These are phyloP conservation scores for Pelobates cultripes DNA, from an alignment of 2,797 vertebrate genomes.

Conservation along the genomic window DNA sequence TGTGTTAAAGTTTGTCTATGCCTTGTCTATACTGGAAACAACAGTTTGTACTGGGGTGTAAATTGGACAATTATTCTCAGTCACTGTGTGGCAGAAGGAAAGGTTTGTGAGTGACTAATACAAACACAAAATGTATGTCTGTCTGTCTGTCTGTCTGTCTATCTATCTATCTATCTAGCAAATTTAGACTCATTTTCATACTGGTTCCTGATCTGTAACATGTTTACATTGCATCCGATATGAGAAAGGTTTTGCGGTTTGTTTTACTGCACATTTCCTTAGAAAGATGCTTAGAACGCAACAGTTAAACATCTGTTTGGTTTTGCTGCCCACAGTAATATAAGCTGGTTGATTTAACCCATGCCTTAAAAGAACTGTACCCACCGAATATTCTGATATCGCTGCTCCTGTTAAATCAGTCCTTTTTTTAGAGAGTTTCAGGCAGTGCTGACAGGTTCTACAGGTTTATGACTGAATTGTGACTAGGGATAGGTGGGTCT, in stretches of 20 bases:
- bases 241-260: neutral
- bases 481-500: slow-evolving; percentile 46
- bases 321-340: neutral
- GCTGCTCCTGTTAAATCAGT: slow-evolving; percentile 32
- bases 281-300: neutral
- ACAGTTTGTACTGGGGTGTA: too few species aligned
- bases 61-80: too few species aligned
- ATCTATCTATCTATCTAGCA: too few species aligned
- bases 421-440: slow-evolving; percentile 21
- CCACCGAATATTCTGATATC: neutral
- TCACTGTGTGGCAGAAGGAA: too few species aligned
- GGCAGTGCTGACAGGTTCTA: slow-evolving; percentile 36
- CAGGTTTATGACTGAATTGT: slow-evolving; percentile 45
- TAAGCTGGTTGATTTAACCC: neutral
- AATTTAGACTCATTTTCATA: too few species aligned
- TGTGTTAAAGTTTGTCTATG: too few species aligned
- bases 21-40: too few species aligned
- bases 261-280: neutral
- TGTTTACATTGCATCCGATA: neutral
- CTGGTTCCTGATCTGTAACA: too few species aligned
- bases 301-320: neutral
- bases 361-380: too few species aligned
- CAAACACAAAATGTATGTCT: too few species aligned
- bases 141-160: too few species aligned
- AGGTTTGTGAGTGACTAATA: too few species aligned